These are phyloP conservation scores for Chalcosyrphus nemorum DNA, from an alignment of 2,888 invertebrate species.

Conservation along the genomic window DNA sequence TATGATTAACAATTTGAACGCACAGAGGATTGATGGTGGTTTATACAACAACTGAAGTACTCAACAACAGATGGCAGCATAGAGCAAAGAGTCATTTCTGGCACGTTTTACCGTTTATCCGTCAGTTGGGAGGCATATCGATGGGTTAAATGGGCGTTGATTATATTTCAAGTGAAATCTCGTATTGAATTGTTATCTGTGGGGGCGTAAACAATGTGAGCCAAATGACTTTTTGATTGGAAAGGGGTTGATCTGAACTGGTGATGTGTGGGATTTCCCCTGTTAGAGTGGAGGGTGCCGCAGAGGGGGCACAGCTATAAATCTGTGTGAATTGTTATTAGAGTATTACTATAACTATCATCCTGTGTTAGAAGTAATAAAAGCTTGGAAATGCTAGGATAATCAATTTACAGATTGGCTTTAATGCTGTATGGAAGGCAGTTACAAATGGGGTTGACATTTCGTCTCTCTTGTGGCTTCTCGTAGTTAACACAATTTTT, in stretches of 20 bases:
- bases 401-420: too few species aligned
- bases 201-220: not conserved
- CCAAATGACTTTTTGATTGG: not conserved
- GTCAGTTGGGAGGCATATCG: not conserved
- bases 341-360: too few species aligned
- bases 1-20: constrained; percentile 24
- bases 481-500: too few species aligned
- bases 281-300: not conserved
- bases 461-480: too few species aligned
- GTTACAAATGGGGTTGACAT: too few species aligned
- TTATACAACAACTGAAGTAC: not conserved
- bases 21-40: not conserved
- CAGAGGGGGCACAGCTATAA: not conserved
- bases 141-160: not conserved
- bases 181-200: not conserved
- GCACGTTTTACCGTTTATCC: not conserved
- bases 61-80: not conserved
- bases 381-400: too few species aligned
- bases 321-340: not conserved
- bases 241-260: not conserved
- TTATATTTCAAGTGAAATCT: not conserved
- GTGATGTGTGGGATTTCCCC: not conserved
- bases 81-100: not conserved
- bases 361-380: too few species aligned
- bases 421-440: too few species aligned